These are phyloP conservation scores for Plotosus lineatus DNA, from an alignment of 2,113 vertebrate genomes.

Conservation along the genomic window DNA sequence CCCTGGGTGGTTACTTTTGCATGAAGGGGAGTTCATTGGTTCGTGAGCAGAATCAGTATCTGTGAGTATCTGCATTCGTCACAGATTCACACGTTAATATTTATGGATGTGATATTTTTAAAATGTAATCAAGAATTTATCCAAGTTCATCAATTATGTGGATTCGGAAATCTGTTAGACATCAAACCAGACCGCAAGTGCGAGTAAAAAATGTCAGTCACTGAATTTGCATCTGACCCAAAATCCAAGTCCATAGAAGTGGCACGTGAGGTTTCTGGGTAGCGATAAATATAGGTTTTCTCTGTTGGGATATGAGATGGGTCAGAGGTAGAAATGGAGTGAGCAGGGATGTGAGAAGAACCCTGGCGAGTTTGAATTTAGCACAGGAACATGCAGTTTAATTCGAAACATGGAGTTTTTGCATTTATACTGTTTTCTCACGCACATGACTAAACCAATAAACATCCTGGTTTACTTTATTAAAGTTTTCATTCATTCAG, in stretches of 20 bases:
- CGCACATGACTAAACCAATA: background rate
- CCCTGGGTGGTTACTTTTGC: background rate
- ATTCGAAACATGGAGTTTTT: background rate
- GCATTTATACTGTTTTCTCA: background rate
- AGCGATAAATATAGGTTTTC: constrained; percentile 44
- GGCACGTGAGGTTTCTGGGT: constrained; percentile 2
- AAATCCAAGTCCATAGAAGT: background rate
- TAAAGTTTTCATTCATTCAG: background rate
- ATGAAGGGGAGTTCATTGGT: background rate
- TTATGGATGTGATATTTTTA: too few relatives aligned
- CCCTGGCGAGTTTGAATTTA: background rate
- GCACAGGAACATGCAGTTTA: background rate
- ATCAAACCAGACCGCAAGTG: background rate
- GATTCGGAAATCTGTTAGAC: background rate
- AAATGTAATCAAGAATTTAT: background rate
- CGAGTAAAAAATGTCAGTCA: background rate
- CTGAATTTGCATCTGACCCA: constrained; percentile 34
- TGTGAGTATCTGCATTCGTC: too few relatives aligned
- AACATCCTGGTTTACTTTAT: background rate
- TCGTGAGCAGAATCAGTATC: too few relatives aligned
- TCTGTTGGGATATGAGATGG: constrained; percentile 39
- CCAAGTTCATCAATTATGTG: background rate
- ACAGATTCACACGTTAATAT: too few relatives aligned
- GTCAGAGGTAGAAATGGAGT: constrained; percentile 34
- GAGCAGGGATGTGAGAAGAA: background rate